These are phyloP conservation scores for Micrastur ruficollis DNA, from an alignment of 2,797 vertebrate species.

Conservation along the genomic window DNA sequence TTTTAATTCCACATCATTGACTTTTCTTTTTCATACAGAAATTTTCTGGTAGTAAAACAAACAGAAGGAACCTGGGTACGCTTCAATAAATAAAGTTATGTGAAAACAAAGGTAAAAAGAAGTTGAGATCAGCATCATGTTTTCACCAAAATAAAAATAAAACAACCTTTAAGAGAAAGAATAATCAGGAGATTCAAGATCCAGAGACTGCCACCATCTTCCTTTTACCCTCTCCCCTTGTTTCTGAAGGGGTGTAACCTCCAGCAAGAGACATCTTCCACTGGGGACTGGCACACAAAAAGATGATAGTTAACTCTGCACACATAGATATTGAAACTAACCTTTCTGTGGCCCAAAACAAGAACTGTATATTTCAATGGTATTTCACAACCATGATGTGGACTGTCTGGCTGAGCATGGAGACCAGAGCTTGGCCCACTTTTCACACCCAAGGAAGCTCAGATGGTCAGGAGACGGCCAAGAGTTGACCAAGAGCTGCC, in stretches of 20 bases:
- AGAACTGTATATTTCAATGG: neutral
- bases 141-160: neutral
- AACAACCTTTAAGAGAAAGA: neutral
- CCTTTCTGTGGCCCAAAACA: neutral
- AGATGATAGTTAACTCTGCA: rapidly evolving
- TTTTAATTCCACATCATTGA: neutral
- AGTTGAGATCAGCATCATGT: neutral
- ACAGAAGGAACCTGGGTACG: neutral
- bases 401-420: neutral
- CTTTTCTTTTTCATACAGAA: neutral
- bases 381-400: neutral
- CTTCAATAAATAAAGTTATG: neutral
- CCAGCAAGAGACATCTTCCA: neutral
- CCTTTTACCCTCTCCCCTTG: neutral
- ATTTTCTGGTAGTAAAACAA: conserved; percentile 7
- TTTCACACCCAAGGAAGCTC: neutral
- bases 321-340: neutral
- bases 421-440: neutral
- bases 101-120: neutral
- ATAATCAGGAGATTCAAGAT: neutral
- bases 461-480: rapidly evolving
- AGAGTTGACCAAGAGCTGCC: neutral
- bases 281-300: neutral
- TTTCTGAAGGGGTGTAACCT: neutral
- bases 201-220: neutral